Conservation (phyloP, 2,113 vertebrate genomes). For the Varanus salvator region DNA sequence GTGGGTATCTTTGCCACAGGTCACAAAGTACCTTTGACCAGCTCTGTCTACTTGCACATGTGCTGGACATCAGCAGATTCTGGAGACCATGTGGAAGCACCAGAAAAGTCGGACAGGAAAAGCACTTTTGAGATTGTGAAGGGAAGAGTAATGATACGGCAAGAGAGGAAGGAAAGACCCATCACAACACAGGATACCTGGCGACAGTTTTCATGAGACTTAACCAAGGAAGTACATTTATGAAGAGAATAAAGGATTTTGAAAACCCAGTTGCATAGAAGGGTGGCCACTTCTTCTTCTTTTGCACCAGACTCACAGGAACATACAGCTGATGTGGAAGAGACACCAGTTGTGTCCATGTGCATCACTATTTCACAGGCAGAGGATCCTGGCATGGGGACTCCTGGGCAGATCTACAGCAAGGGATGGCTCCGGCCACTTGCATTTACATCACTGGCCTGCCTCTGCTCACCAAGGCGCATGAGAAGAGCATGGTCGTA, state of each 20-base stretch:
- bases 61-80: background rate
- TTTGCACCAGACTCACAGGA: background rate
- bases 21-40: too few species aligned
- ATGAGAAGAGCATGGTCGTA: background rate
- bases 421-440: background rate
- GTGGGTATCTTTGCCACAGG: too few species aligned
- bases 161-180: background rate
- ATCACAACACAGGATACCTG: background rate
- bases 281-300: rapidly evolving
- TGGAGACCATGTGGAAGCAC: background rate
- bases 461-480: background rate
- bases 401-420: too few species aligned
- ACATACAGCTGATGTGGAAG: background rate
- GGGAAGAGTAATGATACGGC: background rate
- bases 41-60: background rate
- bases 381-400: background rate
- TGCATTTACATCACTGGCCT: too few species aligned
- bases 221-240: background rate
- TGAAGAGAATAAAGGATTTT: background rate
- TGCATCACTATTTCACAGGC: background rate
- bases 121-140: background rate
- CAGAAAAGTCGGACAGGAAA: background rate
- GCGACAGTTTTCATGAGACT: background rate
- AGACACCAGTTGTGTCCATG: background rate
- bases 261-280: rapidly evolving